phyloP scores from a whole-genome alignment of 2,888 invertebrate genomes.

The Zygogramma bicolorata region DNA sequence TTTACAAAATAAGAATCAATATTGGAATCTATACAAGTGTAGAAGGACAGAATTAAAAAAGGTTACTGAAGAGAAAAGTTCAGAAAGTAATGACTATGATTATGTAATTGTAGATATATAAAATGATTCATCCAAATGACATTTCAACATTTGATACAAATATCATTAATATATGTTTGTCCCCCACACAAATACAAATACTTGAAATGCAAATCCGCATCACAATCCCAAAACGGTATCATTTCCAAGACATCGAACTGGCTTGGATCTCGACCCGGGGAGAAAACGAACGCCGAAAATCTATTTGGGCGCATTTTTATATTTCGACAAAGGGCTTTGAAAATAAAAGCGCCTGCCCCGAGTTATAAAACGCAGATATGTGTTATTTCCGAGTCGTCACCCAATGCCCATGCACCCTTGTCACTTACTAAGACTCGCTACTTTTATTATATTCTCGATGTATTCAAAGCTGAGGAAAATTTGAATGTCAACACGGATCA shows the following conservation, averaged over 20 bases:
- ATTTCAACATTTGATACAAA: too few species aligned
- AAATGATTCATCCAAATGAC: too few species aligned
- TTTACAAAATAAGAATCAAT: too few species aligned
- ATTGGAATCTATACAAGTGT: too few species aligned
- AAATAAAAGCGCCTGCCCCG: conserved; percentile 53
- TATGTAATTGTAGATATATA: too few species aligned
- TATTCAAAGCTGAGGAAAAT: conserved; percentile 66
- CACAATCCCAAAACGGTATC: neutral
- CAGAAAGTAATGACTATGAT: too few species aligned
- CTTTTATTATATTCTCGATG: conserved; percentile 62
- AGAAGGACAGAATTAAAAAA: too few species aligned
- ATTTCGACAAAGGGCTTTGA: conserved; percentile 51
- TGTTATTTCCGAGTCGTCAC: conserved; percentile 53
- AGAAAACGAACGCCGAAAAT: conserved; percentile 5
- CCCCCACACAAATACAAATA: too few species aligned
- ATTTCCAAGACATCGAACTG: neutral
- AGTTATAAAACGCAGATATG: conserved; percentile 54
- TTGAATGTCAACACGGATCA: conserved; percentile 69
- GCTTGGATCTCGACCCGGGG: neutral
- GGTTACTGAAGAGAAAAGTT: too few species aligned
- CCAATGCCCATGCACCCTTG: conserved; percentile 55
- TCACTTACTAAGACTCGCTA: conserved; percentile 57
- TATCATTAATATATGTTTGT: too few species aligned
- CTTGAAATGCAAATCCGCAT: neutral
- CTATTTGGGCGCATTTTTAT: conserved; percentile 49